Evolutionary conservation across 2,797 vertebrate genomes (phyloP).

Genomic region (Thamnophis elegans): DNA sequence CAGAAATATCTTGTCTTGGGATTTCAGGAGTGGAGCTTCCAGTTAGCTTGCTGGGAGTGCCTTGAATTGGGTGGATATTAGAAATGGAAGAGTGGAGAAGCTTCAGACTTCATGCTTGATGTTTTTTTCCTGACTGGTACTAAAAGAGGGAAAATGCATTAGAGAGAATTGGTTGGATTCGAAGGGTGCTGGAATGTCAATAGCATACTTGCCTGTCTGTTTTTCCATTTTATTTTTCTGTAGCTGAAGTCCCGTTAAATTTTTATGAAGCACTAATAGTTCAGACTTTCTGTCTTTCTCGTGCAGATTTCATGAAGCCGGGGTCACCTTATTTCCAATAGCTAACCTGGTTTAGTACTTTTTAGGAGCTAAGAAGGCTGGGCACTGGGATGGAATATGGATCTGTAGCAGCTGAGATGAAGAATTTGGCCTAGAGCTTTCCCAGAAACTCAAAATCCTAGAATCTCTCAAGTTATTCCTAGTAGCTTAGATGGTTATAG

Average conservation of each 20-base stretch:
- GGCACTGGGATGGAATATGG: background rate
- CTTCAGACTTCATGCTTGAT: constrained; percentile 62
- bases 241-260: constrained; percentile 74
- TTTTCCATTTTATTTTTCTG: constrained; percentile 67
- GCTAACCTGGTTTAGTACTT: constrained; percentile 46
- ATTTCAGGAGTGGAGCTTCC: background rate
- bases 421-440: background rate
- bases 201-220: constrained; percentile 65
- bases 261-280: constrained; percentile 79
- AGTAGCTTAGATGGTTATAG: background rate
- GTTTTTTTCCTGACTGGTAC: constrained; percentile 70
- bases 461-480: background rate
- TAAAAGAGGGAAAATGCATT: constrained; percentile 60
- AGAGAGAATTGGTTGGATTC: constrained; percentile 73
- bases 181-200: constrained; percentile 63
- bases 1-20: background rate
- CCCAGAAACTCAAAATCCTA: background rate
- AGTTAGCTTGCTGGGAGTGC: background rate
- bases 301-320: constrained; percentile 63
- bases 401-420: background rate
- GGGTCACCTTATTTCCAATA: constrained; percentile 44
- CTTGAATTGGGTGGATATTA: constrained; percentile 43
- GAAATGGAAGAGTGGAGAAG: constrained; percentile 59
- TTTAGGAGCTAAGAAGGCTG: constrained; percentile 28
- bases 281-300: constrained; percentile 48